These are phyloP conservation scores for Dicyema japonicum DNA, from an alignment of 1,140 invertebrate genomes.

Conservation along the genomic window DNA sequence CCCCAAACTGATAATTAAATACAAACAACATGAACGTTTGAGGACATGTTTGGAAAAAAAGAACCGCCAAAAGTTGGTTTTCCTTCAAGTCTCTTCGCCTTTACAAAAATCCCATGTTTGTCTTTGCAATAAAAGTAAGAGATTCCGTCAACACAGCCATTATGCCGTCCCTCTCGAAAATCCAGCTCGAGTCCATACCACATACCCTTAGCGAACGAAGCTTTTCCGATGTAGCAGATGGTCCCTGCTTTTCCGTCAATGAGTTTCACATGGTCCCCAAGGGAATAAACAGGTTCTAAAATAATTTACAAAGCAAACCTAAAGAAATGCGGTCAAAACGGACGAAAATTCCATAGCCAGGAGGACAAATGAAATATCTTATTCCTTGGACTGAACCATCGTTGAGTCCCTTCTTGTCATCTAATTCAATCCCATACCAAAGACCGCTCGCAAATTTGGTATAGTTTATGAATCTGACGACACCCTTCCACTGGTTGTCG, in stretches of 20 bases:
- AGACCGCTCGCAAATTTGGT: conserved; percentile 16
- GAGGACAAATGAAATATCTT: conserved; percentile 15
- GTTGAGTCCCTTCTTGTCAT: conserved; percentile 19
- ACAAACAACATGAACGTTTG: too few relatives aligned
- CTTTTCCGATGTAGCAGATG: conserved; percentile 44
- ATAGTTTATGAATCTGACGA: conserved; percentile 13
- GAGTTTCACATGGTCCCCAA: conserved; percentile 63
- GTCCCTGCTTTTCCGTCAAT: conserved; percentile 50
- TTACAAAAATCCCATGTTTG: conserved; percentile 21
- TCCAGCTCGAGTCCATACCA: conserved; percentile 80
- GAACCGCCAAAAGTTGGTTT: too few relatives aligned
- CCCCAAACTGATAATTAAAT: too few relatives aligned
- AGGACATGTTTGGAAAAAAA: too few relatives aligned
- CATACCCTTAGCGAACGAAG: conserved; percentile 53
- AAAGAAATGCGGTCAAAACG: conserved; percentile 9
- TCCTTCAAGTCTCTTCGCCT: too few relatives aligned
- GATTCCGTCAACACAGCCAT: conserved; percentile 50
- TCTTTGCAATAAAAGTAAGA: conserved; percentile 21
- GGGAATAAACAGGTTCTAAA: too few relatives aligned
- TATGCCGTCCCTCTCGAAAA: conserved; percentile 65
- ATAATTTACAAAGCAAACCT: too few relatives aligned
- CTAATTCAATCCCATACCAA: conserved; percentile 24
- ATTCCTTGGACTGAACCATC: conserved; percentile 19
- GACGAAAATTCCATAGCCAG: conserved; percentile 18
- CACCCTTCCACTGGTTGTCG: conserved; percentile 17